Conservation (phyloP, 2,797 vertebrate species). For the Buphagus erythrorhynchus region DNA sequence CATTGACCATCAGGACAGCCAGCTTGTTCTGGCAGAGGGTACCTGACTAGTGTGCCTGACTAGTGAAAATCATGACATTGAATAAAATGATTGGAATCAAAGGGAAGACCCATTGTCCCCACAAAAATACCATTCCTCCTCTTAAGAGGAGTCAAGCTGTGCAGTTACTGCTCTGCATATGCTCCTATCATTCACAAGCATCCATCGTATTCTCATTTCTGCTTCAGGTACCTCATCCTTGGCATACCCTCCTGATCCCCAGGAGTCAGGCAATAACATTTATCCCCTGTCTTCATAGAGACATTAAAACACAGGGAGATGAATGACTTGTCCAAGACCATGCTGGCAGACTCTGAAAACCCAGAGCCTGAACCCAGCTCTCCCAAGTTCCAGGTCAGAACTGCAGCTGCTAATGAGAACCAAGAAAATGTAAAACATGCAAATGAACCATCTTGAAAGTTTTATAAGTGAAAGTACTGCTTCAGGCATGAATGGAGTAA, state of each 20-base stretch:
- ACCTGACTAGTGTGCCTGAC: not conserved
- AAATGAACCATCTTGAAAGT: conserved; percentile 14
- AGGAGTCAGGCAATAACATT: not conserved
- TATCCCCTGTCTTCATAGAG: not conserved
- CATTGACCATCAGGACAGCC: not conserved
- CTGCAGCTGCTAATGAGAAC: conserved; percentile 12
- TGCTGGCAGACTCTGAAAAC: not conserved
- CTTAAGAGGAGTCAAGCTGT: not conserved
- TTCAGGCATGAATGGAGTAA: conserved; percentile 56
- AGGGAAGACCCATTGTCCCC: not conserved
- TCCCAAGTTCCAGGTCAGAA: not conserved
- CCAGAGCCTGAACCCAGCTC: not conserved
- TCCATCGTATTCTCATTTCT: not conserved
- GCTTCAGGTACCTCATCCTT: not conserved
- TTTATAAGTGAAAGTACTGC: conserved; percentile 19
- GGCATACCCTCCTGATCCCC: not conserved
- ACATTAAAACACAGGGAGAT: not conserved
- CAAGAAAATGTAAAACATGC: conserved; percentile 29
- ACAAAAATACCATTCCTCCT: not conserved
- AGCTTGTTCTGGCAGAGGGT: not conserved
- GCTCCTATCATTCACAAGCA: not conserved
- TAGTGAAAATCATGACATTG: not conserved
- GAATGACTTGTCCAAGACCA: not conserved
- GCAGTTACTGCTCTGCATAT: not conserved
- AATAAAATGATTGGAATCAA: not conserved